Evolutionary conservation across 37 sponge, comb jelly and placozoan species (phyloP), one percentile per base, ranked within the genome.

Genomic region (Hormiphora californensis): DNA sequence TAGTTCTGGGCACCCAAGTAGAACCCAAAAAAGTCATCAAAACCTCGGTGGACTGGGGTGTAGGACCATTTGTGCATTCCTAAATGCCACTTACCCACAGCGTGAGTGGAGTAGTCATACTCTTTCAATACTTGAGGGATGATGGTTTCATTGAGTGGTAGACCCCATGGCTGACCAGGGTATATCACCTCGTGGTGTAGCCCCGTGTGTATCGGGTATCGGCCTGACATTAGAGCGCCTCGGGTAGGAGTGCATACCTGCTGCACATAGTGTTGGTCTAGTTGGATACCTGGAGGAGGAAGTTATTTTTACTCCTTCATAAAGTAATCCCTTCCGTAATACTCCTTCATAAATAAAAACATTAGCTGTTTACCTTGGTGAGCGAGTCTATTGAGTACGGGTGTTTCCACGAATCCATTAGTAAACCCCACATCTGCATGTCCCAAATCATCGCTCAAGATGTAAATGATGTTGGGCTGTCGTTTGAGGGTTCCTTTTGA

Each of bases 21-120:
- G 55, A 54, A 86, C 0, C 86, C 86, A 32, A 55, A 86, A 55
- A 86, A 86, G 36, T 54, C 57, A 54, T 86, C 86, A 86, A 86
- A 86, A 2, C 86, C 86, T 35, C 86, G 46, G 30, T 54, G 39
- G 33, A 54, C 38, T 7, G 86, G 86, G 1, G 86, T 86, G 55
- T 21, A 54, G 1, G 86, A 54, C 86, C 86, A 86, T 40, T 86
- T 86, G 53, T 86, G 57, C 57, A 55, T 55, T 1, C 86, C 86
- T 1, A 86, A 5, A 32, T 86, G 57, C 86, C 86, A 86, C 55
- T 86, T 86, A 1, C 86, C 86, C 7, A 86, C 57, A 21, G 86
- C 86, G 39, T 86, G 86, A 32, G 86, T 86, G 86, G 57, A 55
- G 55, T 86, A 86, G n/a, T 54, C 53, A 35, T 54, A 54, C 34